phyloP scores from a whole-genome alignment of 2,888 invertebrate genomes.

The Itoplectis maculator region DNA sequence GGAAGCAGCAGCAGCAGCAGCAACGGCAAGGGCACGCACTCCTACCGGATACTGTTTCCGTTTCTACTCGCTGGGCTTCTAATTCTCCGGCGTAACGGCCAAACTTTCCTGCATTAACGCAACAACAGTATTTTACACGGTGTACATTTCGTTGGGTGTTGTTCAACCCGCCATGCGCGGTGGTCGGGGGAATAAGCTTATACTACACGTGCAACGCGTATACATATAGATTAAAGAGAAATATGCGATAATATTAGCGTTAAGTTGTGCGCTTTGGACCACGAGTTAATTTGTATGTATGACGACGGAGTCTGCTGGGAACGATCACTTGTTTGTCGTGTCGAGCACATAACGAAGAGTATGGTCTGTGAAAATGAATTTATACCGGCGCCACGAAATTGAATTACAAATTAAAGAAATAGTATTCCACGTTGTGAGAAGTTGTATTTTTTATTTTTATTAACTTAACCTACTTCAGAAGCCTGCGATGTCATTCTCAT shows the following conservation, averaged over 20 bases:
- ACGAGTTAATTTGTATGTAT: slow-evolving; percentile 53
- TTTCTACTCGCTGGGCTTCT: slow-evolving; percentile 78
- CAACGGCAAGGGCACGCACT: slow-evolving; percentile 67
- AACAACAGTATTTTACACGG: slow-evolving; percentile 72
- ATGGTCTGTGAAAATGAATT: slow-evolving; percentile 27
- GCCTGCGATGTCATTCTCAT: not conserved
- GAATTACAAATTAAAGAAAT: slow-evolving; percentile 8
- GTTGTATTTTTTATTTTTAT: not conserved
- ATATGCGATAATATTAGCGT: slow-evolving; percentile 60
- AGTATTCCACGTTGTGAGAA: not conserved
- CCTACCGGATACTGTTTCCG: slow-evolving; percentile 75
- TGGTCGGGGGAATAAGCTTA: slow-evolving; percentile 59
- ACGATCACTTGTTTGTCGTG: slow-evolving; percentile 35
- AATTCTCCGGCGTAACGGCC: slow-evolving; percentile 76
- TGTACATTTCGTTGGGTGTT: slow-evolving; percentile 61
- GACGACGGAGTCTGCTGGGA: slow-evolving; percentile 29
- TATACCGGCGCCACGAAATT: not conserved
- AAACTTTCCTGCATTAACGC: slow-evolving; percentile 77
- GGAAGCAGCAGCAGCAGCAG: slow-evolving; percentile 40
- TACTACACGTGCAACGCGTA: slow-evolving; percentile 34
- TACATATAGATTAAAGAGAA: slow-evolving; percentile 47
- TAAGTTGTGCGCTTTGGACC: slow-evolving; percentile 56
- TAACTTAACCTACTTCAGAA: not conserved
- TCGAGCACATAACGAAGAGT: not conserved
- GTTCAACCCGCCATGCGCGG: slow-evolving; percentile 43